Conservation (phyloP, 2,888 invertebrate species). For the Amblyjoppa proteus region DNA sequence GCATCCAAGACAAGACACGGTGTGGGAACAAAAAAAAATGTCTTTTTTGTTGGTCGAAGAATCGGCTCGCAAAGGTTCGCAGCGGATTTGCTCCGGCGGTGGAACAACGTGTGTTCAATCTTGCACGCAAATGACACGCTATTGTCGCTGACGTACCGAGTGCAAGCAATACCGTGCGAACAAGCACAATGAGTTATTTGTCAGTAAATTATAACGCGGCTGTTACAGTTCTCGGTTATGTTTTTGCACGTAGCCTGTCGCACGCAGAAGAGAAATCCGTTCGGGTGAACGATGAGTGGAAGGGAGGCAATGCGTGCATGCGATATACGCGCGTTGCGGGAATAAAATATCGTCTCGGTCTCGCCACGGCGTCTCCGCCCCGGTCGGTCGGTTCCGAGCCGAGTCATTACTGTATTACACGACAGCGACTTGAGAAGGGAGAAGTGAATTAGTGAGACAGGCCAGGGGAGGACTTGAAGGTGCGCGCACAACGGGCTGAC, state of each 20-base stretch:
- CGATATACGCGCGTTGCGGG: conserved; percentile 10
- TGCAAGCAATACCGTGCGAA: conserved; percentile 8
- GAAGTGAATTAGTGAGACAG: conserved; percentile 54
- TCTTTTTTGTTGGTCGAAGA: too few species aligned
- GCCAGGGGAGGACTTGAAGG: conserved; percentile 47
- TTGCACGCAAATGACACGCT: neutral
- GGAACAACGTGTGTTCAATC: neutral
- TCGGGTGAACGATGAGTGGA: conserved; percentile 10
- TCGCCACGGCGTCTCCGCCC: conserved; percentile 61
- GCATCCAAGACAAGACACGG: too few species aligned
- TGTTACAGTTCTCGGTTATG: neutral
- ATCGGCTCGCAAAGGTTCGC: neutral
- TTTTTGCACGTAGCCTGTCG: conserved; percentile 7
- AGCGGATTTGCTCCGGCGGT: neutral
- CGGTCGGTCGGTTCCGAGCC: conserved; percentile 75
- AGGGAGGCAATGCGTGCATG: conserved; percentile 40
- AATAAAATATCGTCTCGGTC: conserved; percentile 35
- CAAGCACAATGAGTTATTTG: conserved; percentile 11
- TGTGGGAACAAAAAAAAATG: too few species aligned
- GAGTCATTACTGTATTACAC: conserved; percentile 80
- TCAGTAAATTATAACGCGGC: conserved; percentile 1
- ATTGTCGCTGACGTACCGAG: neutral
- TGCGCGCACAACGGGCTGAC: conserved; percentile 27
- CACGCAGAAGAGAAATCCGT: conserved; percentile 1
- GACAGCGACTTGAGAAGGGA: conserved; percentile 69